Evolutionary conservation across 2,113 vertebrate species (phyloP).

Genomic region (human): GRCh38 chr2:212430001-212430500

Average conservation of each 20-base stretch:
- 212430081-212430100: background rate
- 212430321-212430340: background rate
- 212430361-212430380: background rate
- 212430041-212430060: background rate
- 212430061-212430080: slow-evolving; percentile 33
- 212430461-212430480: no score
- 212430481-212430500: no score
- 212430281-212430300: background rate
- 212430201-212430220: background rate
- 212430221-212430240: background rate
- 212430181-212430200: background rate
- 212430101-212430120: background rate
- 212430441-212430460: background rate
- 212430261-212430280: background rate
- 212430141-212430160: background rate
- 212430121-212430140: background rate
- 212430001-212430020: slow-evolving; percentile 18
- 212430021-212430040: background rate
- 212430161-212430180: background rate
- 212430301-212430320: background rate
- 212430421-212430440: background rate
- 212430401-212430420: background rate
- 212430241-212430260: background rate
- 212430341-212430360: background rate
- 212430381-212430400: background rate